These are phyloP conservation scores for Mizuhopecten yessoensis DNA, from an alignment of 1,140 invertebrate species.

Conservation along the genomic window DNA sequence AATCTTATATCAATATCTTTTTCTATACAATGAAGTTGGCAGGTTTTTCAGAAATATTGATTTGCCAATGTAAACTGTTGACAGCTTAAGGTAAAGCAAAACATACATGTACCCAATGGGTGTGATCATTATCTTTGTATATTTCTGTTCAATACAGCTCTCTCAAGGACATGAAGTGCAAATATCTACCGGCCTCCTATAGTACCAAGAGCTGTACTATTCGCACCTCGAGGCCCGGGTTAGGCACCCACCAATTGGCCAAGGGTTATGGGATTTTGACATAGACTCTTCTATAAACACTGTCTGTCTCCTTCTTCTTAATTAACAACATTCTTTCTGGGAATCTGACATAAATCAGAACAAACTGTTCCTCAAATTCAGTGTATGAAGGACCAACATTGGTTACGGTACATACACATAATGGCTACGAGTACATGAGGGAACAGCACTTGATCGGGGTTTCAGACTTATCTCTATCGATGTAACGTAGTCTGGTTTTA, in stretches of 20 bases:
- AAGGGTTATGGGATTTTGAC: slow-evolving; percentile 11
- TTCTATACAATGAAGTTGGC: too few species aligned
- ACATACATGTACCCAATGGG: neutral
- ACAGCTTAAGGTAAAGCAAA: neutral
- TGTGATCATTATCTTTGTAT: neutral
- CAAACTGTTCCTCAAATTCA: neutral
- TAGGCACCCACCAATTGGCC: neutral
- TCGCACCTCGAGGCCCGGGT: neutral
- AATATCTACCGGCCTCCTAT: neutral
- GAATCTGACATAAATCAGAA: neutral
- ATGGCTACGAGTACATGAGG: neutral
- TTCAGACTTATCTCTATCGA: neutral
- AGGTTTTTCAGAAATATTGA: too few species aligned
- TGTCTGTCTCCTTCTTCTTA: neutral
- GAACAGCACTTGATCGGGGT: neutral
- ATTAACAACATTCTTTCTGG: slow-evolving; percentile 1
- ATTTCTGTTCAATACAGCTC: neutral
- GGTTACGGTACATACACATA: neutral
- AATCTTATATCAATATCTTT: too few species aligned
- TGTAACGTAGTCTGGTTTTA: neutral
- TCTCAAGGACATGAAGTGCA: neutral
- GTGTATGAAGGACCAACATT: neutral
- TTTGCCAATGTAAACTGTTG: too few species aligned
- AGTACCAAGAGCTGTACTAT: neutral
- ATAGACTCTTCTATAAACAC: neutral